Percentiles rank a stretch among this genome's conserved stretches.
These are phyloP conservation scores for Rhagonycha fulva DNA, from an alignment of 2,888 invertebrate genomes.

Conservation along the genomic window DNA sequence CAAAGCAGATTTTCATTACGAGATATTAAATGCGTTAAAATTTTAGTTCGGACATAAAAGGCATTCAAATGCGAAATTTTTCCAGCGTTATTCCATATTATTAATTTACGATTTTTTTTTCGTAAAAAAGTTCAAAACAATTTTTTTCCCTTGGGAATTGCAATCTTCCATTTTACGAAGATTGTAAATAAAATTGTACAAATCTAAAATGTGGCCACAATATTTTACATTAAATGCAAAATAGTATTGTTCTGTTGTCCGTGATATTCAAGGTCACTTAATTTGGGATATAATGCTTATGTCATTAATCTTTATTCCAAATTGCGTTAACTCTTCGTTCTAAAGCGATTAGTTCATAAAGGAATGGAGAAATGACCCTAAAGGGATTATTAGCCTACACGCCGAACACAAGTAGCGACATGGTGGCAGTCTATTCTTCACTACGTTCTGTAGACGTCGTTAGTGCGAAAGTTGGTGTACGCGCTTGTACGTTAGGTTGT, in stretches of 20 bases:
- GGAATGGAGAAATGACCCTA: not conserved
- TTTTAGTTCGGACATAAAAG: constrained; percentile 18
- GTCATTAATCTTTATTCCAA: not conserved
- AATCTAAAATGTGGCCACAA: too few species aligned
- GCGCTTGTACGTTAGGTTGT: not conserved
- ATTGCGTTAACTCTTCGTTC: not conserved
- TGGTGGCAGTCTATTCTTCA: not conserved
- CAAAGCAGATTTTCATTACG: constrained; percentile 21
- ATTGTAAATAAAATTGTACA: too few species aligned
- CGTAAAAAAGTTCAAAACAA: too few species aligned
- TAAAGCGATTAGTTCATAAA: not conserved
- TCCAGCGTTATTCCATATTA: too few species aligned
- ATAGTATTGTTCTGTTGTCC: too few species aligned
- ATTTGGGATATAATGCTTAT: not conserved
- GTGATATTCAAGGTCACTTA: too few species aligned
- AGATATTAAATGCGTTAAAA: constrained; percentile 26
- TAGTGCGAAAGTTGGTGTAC: not conserved
- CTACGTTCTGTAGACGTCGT: not conserved
- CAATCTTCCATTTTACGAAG: too few species aligned
- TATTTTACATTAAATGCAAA: too few species aligned
- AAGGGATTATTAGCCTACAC: not conserved
- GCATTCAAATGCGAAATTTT: constrained; percentile 18
- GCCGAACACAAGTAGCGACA: not conserved
- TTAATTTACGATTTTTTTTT: too few species aligned
- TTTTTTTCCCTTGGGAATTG: too few species aligned